Evolutionary conservation across 2,113 vertebrate genomes (phyloP).

Genomic region (Petaurus breviceps): DNA sequence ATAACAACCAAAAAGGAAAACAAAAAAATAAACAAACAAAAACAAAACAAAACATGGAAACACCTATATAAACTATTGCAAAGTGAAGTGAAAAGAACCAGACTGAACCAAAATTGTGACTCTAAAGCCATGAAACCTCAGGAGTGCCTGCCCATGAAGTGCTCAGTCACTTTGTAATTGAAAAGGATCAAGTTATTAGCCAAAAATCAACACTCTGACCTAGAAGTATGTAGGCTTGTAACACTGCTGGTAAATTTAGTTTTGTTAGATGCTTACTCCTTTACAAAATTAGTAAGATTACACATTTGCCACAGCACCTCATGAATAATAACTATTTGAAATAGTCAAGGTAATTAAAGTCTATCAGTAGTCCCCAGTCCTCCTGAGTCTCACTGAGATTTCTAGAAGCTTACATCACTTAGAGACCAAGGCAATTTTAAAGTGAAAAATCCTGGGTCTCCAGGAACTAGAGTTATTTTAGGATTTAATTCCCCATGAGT

Average conservation of each 20-base stretch:
- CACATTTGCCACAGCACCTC: neutral
- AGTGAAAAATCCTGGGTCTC: neutral
- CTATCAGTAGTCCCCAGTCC: neutral
- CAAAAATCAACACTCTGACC: too few species aligned
- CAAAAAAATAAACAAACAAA: too few species aligned
- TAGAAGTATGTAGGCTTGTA: too few species aligned
- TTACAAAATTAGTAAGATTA: neutral
- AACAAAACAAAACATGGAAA: too few species aligned
- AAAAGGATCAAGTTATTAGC: too few species aligned
- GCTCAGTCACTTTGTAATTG: too few species aligned
- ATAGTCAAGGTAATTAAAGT: constrained; percentile 19
- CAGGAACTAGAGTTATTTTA: neutral
- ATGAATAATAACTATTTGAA: constrained; percentile 5
- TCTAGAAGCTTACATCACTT: neutral
- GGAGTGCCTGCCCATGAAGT: too few species aligned
- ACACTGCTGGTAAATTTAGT: neutral
- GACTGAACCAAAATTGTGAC: too few species aligned
- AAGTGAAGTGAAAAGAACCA: too few species aligned
- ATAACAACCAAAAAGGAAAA: too few species aligned
- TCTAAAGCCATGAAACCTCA: too few species aligned
- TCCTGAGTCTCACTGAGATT: neutral
- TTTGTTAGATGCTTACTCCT: neutral
- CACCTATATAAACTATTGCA: too few species aligned
- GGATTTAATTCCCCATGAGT: constrained; percentile 27
- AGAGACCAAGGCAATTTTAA: neutral